phyloP scores from a whole-genome alignment of 2,888 invertebrate species.

The Malthinus flaveolus region DNA sequence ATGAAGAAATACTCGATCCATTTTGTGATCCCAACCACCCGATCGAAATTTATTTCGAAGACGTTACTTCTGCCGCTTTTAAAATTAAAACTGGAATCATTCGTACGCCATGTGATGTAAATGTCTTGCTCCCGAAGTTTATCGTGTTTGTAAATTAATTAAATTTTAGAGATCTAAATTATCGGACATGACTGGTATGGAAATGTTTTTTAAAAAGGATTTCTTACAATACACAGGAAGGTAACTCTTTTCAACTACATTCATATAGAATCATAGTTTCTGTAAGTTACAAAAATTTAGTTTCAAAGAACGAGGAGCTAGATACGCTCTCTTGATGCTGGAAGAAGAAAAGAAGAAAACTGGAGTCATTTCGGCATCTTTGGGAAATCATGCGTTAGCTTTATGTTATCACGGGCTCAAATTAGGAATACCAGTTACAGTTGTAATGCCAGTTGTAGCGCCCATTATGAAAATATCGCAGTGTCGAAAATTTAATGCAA shows the following conservation, averaged over 20 bases:
- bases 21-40: constrained; percentile 72
- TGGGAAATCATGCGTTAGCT: constrained; percentile 92
- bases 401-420: constrained; percentile 70
- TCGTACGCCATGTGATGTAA: constrained; percentile 85
- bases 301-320: constrained; percentile 93
- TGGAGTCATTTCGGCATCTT: constrained; percentile 91
- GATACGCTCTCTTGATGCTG: constrained; percentile 80
- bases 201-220: constrained; percentile 91
- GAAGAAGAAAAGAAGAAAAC: constrained; percentile 68
- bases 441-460: constrained; percentile 95
- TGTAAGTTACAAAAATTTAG: constrained; percentile 54
- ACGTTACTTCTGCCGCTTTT: constrained; percentile 87
- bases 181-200: constrained; percentile 77
- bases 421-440: constrained; percentile 66
- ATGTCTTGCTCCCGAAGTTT: constrained; percentile 33
- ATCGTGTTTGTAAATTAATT: not conserved
- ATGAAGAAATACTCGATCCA: constrained; percentile 44
- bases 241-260: constrained; percentile 51
- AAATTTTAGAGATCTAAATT: constrained; percentile 76
- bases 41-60: constrained; percentile 75
- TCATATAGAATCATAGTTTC: not conserved
- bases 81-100: constrained; percentile 82
- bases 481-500: constrained; percentile 82
- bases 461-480: constrained; percentile 95
- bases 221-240: constrained; percentile 94